Base-by-base conservation (phyloP, 2,797 vertebrate genomes). In the Gymnoscopelus microlampas region DNA sequence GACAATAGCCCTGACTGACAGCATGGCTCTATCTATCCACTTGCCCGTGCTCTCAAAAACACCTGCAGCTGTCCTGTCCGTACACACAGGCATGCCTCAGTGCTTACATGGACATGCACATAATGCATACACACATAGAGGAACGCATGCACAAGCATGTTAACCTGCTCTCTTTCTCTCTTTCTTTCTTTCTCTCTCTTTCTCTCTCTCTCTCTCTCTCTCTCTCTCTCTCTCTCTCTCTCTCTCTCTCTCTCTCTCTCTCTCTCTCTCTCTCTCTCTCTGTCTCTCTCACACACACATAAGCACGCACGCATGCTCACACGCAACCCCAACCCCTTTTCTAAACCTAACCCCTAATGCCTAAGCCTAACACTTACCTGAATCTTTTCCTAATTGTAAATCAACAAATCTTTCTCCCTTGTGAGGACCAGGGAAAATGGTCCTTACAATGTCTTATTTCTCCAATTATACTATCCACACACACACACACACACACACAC, bases 1-100 rank as follows among this genome's bases (percentile, higher is more conserved):
- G 76, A 79, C 76, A 80, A 74, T 79, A 81, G 26, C 35, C 81
- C 73, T 71, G 68, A 80, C 78, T 39, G 77, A 71, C 71, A 67
- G 81, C 64, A 79, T 49, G 70, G 75, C 75, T 81, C 32, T 35
- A 50, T 74, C 26, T 77, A 60, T 63, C 78, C 59, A 68, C 51
- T 63, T 35, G 51, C 15, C 23, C 5, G 15, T 19, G 49, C 15
- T 24, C 60, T 49, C 19, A 50, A 23, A 49, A 5, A 50, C 60
- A 62, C 10, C n/a, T 7, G 39, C 24, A 35, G 29, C 14, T 26
- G 6, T 15, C 23, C n/a, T n/a, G 23, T 19, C 15, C 15, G 23
- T 4, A 57, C 19, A 57, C 23, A 29, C 23, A 57, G 12, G 23
- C 19, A 12, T 57, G 55, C 23, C 55, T 24, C 15, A 57, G 55